Evolutionary conservation across 1,140 invertebrate species (phyloP), one percentile per base, ranked within the genome.

Genomic region (Drosophila bifasciata): DNA sequence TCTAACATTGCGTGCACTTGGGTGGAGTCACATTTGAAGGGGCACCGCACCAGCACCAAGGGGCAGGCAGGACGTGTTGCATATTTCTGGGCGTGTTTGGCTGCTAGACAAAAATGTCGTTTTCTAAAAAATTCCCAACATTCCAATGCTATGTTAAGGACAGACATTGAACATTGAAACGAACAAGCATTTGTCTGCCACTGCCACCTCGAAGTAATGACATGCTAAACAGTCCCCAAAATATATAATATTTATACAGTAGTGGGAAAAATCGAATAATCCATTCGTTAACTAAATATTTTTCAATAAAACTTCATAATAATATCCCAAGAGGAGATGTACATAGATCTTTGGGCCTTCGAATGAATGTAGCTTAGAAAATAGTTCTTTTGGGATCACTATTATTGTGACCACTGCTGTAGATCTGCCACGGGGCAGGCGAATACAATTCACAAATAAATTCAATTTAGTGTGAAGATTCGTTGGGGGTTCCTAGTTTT

Each of bases 71-170:
- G 40, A 66, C 64, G 62, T 79, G 76, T 75, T 79, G 76, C 76
- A 79, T 79, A 79, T 75, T 79, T 69, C 44, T 43, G 76, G 76
- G 62, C 73, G 45, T 58, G 64, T 79, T 72, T 79, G 76, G 62
- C 76, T 58, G 45, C 28, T 52, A 74, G 50, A 79, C 77, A 79
- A 79, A 67, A 79, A 79, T 79, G 62, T 56, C 63, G 66, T 68
- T 68, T 68, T 41, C 40, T 36, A 68, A 15, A 69, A 69, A 68
- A 69, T 69, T 46, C 76, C 58, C 43, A 58, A 68, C 70, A 79
- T 79, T 63, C 76, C 76, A 67, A 74, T 63, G 59, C 76, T 61
- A 66, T 79, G 76, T 79, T 73, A 79, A 79, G 76, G 76, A 68
- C 66, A 68, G 60, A 63, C 44, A 68, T 69, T 69, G 66, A 69